These are phyloP conservation scores for Anarrhichthys ocellatus DNA, from an alignment of 2,113 vertebrate species.

Conservation along the genomic window DNA sequence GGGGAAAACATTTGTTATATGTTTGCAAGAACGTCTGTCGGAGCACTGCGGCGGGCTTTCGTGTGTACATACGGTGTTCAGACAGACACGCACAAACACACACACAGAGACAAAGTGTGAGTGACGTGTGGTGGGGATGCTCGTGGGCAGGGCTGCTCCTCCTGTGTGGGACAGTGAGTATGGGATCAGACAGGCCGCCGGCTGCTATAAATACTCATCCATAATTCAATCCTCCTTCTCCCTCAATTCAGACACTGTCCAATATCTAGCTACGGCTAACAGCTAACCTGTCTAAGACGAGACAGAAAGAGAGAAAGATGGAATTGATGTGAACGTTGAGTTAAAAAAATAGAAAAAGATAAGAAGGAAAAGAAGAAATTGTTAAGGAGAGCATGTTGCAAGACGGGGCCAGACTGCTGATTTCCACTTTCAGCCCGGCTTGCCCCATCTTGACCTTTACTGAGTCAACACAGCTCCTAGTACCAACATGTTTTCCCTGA, in stretches of 20 bases:
- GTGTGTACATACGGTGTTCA: slow-evolving; percentile 7
- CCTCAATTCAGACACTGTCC: slow-evolving; percentile 57
- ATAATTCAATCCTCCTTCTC: slow-evolving; percentile 72
- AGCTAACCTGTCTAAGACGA: slow-evolving; percentile 36
- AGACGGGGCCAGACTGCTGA: slow-evolving; percentile 24
- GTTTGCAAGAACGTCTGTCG: background rate
- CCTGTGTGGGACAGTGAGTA: slow-evolving; percentile 67
- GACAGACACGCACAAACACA: slow-evolving; percentile 10
- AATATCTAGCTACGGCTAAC: slow-evolving; percentile 39
- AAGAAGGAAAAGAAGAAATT: slow-evolving; percentile 3
- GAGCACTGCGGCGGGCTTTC: slow-evolving; percentile 10
- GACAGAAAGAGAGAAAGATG: slow-evolving; percentile 15
- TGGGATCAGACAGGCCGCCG: slow-evolving; percentile 70
- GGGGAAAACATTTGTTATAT: background rate
- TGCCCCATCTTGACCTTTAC: slow-evolving; percentile 62
- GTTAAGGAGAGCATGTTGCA: slow-evolving; percentile 6
- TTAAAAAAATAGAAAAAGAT: background rate
- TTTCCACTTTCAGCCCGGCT: slow-evolving; percentile 15
- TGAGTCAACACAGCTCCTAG: slow-evolving; percentile 47
- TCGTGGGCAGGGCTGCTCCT: slow-evolving; percentile 57
- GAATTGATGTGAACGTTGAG: slow-evolving; percentile 6
- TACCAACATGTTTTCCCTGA: slow-evolving; percentile 62
- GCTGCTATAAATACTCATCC: slow-evolving; percentile 74
- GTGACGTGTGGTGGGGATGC: slow-evolving; percentile 58
- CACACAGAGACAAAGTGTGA: slow-evolving; percentile 36